These are phyloP conservation scores for Agrypnia vestita DNA, from an alignment of 1,140 invertebrate species.

Conservation along the genomic window DNA sequence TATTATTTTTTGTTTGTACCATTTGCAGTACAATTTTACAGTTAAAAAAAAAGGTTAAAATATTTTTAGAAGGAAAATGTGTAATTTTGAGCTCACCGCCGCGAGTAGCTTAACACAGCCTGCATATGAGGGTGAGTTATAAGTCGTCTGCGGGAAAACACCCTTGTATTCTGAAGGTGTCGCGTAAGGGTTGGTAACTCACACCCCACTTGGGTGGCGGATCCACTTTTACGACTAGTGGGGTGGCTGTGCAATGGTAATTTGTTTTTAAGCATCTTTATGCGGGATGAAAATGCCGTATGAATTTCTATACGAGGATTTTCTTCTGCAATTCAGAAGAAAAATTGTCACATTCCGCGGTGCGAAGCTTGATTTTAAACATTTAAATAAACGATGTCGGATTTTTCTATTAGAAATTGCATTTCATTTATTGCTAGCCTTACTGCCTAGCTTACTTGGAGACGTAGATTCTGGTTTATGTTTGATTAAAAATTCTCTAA, in stretches of 20 bases:
- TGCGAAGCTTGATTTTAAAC: no score
- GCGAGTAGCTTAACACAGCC: background rate
- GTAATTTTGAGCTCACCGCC: background rate
- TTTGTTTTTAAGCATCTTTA: constrained; percentile 49
- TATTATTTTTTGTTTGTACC: no score
- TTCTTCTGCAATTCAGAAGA: constrained; percentile 11
- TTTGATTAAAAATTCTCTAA: no score
- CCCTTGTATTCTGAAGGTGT: constrained; percentile 36
- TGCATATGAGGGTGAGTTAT: constrained; percentile 21
- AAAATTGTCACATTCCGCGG: no score
- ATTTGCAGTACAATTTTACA: no score
- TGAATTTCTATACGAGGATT: constrained; percentile 11
- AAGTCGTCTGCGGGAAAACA: constrained; percentile 22
- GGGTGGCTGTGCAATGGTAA: constrained; percentile 40
- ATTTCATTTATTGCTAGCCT: no score
- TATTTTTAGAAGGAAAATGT: background rate
- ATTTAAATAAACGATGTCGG: no score
- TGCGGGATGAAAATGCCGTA: constrained; percentile 21
- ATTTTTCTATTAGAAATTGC: no score
- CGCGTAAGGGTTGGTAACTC: constrained; percentile 21
- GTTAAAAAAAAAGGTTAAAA: no score
- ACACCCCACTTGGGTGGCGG: constrained; percentile 16
- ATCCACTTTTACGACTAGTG: constrained; percentile 24
- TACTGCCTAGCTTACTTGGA: no score
- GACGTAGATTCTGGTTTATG: no score